Percentiles rank a stretch among this genome's conserved stretches.
phyloP scores from a whole-genome alignment of 2,113 vertebrate genomes.

The Cervus canadensis region DNA sequence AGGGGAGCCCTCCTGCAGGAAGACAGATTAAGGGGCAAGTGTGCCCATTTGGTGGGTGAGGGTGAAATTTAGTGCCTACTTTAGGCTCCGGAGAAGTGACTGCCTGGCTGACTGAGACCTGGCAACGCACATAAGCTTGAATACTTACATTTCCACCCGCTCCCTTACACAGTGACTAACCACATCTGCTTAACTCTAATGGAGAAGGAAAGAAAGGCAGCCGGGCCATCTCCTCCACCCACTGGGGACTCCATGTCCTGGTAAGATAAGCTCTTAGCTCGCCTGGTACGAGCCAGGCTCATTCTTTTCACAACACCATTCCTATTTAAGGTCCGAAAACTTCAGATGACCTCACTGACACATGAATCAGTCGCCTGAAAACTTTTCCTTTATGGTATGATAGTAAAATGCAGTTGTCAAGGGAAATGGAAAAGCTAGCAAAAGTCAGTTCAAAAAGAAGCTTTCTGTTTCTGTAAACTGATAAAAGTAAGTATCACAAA shows the following conservation, averaged over 20 bases:
- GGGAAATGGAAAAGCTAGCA: slow-evolving; percentile 17
- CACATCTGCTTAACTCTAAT: neutral
- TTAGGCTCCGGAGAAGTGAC: slow-evolving; percentile 19
- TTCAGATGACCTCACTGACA: neutral
- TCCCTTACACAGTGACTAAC: slow-evolving; percentile 20
- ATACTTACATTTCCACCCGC: neutral
- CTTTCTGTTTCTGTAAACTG: slow-evolving; percentile 19
- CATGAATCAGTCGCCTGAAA: neutral
- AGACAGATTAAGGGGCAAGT: slow-evolving; percentile 74
- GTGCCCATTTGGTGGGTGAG: slow-evolving; percentile 39
- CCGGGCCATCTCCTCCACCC: neutral
- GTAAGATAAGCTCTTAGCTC: neutral
- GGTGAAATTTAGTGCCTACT: slow-evolving; percentile 46
- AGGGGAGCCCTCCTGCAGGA: slow-evolving; percentile 78
- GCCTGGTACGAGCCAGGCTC: neutral
- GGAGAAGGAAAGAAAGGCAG: neutral
- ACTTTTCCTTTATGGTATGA: neutral
- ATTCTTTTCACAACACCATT: neutral
- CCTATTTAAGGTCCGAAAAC: slow-evolving; percentile 1
- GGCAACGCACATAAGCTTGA: neutral
- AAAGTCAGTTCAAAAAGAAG: slow-evolving; percentile 37
- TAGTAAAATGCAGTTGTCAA: neutral
- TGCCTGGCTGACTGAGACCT: neutral
- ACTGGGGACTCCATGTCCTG: neutral
- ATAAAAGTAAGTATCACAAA: slow-evolving; percentile 1